phyloP scores from a whole-genome alignment of 2,113 vertebrate species.

The Aphyosemion australe region DNA sequence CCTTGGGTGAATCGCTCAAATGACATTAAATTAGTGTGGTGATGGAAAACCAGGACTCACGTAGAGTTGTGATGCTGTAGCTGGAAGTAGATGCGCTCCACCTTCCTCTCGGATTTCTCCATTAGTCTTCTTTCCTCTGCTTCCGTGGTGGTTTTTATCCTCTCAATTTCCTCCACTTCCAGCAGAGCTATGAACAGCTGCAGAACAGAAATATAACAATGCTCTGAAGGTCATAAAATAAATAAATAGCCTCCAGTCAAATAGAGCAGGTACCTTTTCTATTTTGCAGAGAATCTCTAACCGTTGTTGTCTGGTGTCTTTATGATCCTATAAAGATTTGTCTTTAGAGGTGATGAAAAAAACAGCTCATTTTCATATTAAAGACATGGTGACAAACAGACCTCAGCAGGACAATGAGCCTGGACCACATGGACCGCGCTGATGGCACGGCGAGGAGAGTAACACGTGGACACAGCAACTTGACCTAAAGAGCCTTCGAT shows the following conservation, averaged over 20 bases:
- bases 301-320: constrained; percentile 81
- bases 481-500: constrained; percentile 93
- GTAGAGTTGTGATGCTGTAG: constrained; percentile 61
- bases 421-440: constrained; percentile 87
- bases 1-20: too few relatives aligned
- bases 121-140: constrained; percentile 62
- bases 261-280: constrained; percentile 82
- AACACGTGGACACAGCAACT: constrained; percentile 93
- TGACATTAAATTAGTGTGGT: too few relatives aligned
- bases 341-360: not conserved
- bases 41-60: constrained; percentile 55
- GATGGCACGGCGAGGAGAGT: constrained; percentile 92
- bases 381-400: constrained; percentile 25
- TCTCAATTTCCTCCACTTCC: constrained; percentile 84
- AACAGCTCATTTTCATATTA: not conserved
- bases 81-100: constrained; percentile 83
- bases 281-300: constrained; percentile 84
- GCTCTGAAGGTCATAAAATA: not conserved
- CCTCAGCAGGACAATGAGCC: constrained; percentile 82
- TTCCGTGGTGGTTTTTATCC: constrained; percentile 69
- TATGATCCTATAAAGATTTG: constrained; percentile 69
- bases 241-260: not conserved
- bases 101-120: constrained; percentile 77
- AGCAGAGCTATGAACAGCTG: constrained; percentile 88
- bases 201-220: not conserved